Percentiles rank a stretch among this genome's conserved stretches.
phyloP scores from a whole-genome alignment of 2,797 vertebrate genomes.

The Poliocrania exsul region DNA sequence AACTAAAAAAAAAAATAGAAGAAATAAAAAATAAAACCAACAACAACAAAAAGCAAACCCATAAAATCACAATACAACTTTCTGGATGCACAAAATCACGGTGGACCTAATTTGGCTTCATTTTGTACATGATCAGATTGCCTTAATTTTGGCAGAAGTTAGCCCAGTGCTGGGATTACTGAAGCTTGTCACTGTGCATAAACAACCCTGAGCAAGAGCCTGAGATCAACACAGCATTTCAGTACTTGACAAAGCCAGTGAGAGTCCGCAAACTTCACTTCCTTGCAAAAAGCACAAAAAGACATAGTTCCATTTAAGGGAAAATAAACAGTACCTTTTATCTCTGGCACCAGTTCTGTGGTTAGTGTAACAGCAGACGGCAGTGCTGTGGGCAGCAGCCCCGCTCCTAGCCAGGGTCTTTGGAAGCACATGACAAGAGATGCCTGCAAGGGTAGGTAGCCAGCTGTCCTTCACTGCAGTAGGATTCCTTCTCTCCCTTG shows the following conservation, averaged over 20 bases:
- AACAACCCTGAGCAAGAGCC: not conserved
- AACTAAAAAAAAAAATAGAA: too few relatives aligned
- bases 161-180: not conserved
- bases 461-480: not conserved
- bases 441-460: not conserved
- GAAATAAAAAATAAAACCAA: too few relatives aligned
- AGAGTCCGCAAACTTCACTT: accelerated
- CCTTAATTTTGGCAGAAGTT: not conserved
- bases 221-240: accelerated
- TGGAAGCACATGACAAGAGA: not conserved
- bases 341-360: not conserved
- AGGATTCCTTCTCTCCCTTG: not conserved
- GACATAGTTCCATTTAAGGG: not conserved
- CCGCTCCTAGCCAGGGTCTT: not conserved
- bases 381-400: not conserved
- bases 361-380: not conserved
- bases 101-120: not conserved
- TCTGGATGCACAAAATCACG: not conserved
- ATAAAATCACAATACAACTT: not conserved
- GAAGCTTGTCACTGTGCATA: not conserved
- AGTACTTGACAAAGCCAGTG: not conserved
- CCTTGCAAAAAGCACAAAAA: not conserved
- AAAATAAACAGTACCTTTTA: not conserved
- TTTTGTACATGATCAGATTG: not conserved
- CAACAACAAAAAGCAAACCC: too few relatives aligned